Evolutionary conservation across 1,140 invertebrate genomes (phyloP).

Genomic region (Drosophila mauritiana): DNA sequence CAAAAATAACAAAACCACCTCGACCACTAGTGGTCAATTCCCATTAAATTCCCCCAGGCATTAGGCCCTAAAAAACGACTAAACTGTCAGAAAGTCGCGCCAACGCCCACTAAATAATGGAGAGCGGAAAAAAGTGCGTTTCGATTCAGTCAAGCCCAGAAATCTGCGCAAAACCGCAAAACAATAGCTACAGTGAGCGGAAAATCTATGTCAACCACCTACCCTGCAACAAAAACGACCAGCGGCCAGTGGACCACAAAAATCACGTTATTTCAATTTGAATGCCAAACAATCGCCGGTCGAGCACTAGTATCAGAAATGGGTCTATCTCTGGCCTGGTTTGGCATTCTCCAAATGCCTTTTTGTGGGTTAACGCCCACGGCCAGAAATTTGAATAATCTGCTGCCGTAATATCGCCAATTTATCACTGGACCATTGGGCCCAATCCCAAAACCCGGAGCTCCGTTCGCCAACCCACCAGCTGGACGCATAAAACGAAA

Average conservation of each 20-base stretch:
- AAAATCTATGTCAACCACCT: slow-evolving; percentile 66
- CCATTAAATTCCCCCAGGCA: slow-evolving; percentile 9
- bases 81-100: slow-evolving; percentile 50
- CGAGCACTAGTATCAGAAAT: slow-evolving; percentile 40
- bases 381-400: slow-evolving; percentile 72
- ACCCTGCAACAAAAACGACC: slow-evolving; percentile 19
- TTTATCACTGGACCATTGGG: slow-evolving; percentile 70
- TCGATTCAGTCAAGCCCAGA: slow-evolving; percentile 65
- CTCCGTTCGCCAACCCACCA: slow-evolving; percentile 10
- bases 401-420: slow-evolving; percentile 76
- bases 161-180: slow-evolving; percentile 78
- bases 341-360: slow-evolving; percentile 69
- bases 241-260: slow-evolving; percentile 68
- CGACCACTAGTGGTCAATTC: slow-evolving; percentile 10
- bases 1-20: not conserved
- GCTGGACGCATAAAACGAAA: slow-evolving; percentile 25
- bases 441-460: slow-evolving; percentile 4
- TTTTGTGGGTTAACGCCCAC: slow-evolving; percentile 69
- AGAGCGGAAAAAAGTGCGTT: slow-evolving; percentile 63
- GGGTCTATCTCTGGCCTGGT: slow-evolving; percentile 44
- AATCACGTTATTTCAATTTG: slow-evolving; percentile 82
- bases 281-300: slow-evolving; percentile 67
- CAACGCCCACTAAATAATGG: slow-evolving; percentile 44
- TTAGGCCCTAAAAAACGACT: slow-evolving; percentile 1
- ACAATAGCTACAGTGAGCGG: slow-evolving; percentile 55